Conservation (phyloP, 2,888 invertebrate species). For the Philhelius pedissequus region DNA sequence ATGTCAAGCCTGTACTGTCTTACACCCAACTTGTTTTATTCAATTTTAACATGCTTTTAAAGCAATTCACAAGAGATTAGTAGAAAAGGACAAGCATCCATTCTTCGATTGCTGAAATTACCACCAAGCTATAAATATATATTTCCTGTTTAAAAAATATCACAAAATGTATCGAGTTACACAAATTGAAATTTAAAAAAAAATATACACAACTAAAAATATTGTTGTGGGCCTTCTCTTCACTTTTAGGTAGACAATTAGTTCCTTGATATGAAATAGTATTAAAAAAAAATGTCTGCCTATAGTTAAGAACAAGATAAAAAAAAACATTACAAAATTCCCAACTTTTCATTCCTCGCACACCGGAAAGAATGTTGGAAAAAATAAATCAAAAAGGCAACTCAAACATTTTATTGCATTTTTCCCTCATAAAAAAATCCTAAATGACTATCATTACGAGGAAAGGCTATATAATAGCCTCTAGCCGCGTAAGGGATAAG, state of each 20-base stretch:
- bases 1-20: no score
- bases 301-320: neutral
- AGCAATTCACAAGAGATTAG: no score
- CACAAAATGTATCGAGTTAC: neutral
- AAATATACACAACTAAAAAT: neutral
- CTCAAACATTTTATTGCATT: conserved; percentile 52
- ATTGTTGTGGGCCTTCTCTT: neutral
- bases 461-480: conserved; percentile 45
- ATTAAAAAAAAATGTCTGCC: neutral
- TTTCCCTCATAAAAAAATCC: conserved; percentile 23
- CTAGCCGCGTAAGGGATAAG: conserved; percentile 30
- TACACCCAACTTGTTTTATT: no score
- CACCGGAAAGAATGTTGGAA: conserved; percentile 26
- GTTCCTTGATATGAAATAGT: neutral
- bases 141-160: neutral
- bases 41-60: no score
- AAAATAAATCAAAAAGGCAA: conserved; percentile 62
- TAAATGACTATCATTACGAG: conserved; percentile 57
- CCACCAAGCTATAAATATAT: neutral
- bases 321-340: conserved; percentile 35
- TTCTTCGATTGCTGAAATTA: no score
- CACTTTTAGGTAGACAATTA: neutral
- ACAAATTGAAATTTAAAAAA: neutral
- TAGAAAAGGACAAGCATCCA: no score
- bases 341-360: neutral